Percentiles rank a stretch among this genome's conserved stretches.
Evolutionary conservation across 30 jellyfish, hydroid and myxozoan species (phyloP).

Genomic region (Aurelia aurita): DNA sequence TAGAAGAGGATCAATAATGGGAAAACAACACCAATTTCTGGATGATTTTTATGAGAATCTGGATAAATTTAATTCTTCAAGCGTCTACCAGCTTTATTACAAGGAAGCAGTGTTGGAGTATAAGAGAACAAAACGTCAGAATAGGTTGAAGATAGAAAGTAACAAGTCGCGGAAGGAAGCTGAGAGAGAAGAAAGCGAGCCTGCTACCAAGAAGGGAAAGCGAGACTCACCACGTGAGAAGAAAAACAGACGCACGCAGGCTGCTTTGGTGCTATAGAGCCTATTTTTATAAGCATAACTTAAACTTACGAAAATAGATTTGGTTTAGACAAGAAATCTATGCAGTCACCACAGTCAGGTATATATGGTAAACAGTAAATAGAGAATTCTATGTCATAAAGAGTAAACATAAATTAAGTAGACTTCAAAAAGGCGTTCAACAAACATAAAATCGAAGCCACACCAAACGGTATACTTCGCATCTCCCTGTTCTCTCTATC

Average conservation of each 20-base stretch:
- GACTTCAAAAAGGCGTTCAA: too few species aligned
- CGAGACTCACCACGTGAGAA: too few species aligned
- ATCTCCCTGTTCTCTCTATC: too few species aligned
- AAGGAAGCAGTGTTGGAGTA: not conserved
- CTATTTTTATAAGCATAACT: too few species aligned
- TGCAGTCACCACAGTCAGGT: not conserved
- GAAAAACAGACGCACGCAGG: too few species aligned
- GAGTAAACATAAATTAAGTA: too few species aligned
- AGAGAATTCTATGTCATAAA: too few species aligned
- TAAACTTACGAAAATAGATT: too few species aligned
- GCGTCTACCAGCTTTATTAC: not conserved
- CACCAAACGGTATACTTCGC: too few species aligned
- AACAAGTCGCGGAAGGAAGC: not conserved
- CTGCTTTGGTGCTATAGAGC: too few species aligned
- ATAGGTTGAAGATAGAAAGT: not conserved
- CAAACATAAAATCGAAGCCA: too few species aligned
- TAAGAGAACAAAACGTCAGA: not conserved
- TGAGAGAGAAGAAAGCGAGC: not conserved
- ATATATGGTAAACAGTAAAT: not conserved
- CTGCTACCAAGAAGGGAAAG: not conserved
- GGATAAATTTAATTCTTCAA: not conserved
- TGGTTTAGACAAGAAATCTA: too few species aligned
- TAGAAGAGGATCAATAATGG: constrained; percentile 95
- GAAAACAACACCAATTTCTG: constrained; percentile 86
- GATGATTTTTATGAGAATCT: constrained; percentile 55